Evolutionary conservation across 2,888 invertebrate species (phyloP).

Genomic region (Nephrotoma guestfalica): DNA sequence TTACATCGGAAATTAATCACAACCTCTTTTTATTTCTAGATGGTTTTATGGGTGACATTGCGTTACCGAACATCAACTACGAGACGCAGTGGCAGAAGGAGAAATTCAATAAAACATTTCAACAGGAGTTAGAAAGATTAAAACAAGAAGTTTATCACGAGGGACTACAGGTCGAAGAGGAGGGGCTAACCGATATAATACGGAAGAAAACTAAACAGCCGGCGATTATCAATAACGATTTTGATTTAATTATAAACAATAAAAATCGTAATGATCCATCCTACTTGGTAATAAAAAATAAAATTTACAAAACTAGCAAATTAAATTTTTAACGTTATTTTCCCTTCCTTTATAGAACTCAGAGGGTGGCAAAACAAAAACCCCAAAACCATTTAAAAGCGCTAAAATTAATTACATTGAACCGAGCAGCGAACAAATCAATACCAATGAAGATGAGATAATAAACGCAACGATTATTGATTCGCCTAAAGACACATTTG

Average conservation of each 20-base stretch:
- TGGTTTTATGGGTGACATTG: conserved; percentile 72
- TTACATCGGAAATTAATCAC: background rate
- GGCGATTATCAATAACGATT: conserved; percentile 23
- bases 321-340: background rate
- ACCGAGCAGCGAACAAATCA: background rate
- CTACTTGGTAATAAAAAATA: conserved; percentile 3
- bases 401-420: background rate
- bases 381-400: background rate
- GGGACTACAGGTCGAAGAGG: conserved; percentile 72
- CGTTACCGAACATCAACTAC: conserved; percentile 47
- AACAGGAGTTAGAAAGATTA: conserved; percentile 66
- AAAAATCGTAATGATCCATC: conserved; percentile 19
- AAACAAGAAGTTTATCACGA: conserved; percentile 68
- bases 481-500: conserved; percentile 2
- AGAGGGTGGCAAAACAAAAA: background rate
- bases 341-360: background rate
- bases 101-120: conserved; percentile 48
- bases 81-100: conserved; percentile 34
- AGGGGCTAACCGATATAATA: conserved; percentile 59
- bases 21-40: conserved; percentile 39
- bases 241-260: conserved; percentile 33
- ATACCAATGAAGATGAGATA: conserved; percentile 2
- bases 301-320: background rate
- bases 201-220: conserved; percentile 56
- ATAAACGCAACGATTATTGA: conserved; percentile 11